Conservation (phyloP, 2,113 vertebrate species). For the Melanerpes formicivorus region DNA sequence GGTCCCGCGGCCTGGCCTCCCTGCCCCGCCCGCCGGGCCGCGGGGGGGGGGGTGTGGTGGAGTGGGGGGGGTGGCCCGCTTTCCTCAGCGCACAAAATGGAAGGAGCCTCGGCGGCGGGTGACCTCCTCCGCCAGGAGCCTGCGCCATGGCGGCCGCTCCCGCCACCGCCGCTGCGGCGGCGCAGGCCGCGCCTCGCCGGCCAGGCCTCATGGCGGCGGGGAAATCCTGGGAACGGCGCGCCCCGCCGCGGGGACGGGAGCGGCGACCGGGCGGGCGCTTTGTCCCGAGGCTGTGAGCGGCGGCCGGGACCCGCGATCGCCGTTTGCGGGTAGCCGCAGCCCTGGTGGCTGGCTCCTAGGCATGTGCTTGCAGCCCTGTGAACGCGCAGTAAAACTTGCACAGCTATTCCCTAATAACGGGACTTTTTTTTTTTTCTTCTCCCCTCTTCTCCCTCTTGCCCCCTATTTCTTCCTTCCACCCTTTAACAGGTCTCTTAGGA, state of each 20-base stretch:
- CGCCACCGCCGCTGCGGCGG: background rate
- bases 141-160: conserved; percentile 80
- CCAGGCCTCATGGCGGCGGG: background rate
- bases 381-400: background rate
- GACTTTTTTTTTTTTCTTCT: no score
- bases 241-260: background rate
- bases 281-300: background rate
- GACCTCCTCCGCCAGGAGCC: conserved; percentile 83
- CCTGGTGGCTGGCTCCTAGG: background rate
- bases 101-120: conserved; percentile 87
- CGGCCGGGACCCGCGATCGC: background rate
- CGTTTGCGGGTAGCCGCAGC: background rate
- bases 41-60: conserved; percentile 39
- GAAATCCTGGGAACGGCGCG: background rate
- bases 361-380: background rate
- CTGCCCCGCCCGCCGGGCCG: conserved; percentile 54
- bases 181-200: background rate
- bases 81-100: conserved; percentile 90
- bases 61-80: conserved; percentile 80
- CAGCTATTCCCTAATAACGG: background rate
- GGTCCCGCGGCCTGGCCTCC: background rate
- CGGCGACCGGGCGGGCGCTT: background rate
- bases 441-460: no score
- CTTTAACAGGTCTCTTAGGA: background rate
- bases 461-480: no score